phyloP scores from a whole-genome alignment of 23 tunicate genomes.

The Halocynthia aurantium region DNA sequence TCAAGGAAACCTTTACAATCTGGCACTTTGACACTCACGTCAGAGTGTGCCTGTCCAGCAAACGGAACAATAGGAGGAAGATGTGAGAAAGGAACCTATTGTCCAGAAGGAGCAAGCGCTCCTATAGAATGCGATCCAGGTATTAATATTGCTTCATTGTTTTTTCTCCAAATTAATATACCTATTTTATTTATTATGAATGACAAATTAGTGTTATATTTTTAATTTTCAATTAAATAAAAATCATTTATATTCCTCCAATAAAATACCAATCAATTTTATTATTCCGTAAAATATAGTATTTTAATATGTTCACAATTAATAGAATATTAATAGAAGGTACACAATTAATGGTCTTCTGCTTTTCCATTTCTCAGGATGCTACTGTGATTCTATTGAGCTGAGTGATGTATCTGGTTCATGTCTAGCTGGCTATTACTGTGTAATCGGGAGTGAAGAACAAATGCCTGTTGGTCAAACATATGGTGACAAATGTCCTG shows the following conservation, averaged over 20 bases:
- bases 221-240: background rate
- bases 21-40: constrained; percentile 18
- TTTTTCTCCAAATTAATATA: too few species aligned
- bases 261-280: too few species aligned
- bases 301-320: too few species aligned
- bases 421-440: constrained; percentile 79
- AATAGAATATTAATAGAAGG: too few species aligned
- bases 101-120: constrained; percentile 69
- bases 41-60: constrained; percentile 54
- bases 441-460: constrained; percentile 54
- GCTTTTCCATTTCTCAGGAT: constrained; percentile 33
- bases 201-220: background rate
- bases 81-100: constrained; percentile 70
- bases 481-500: constrained; percentile 66
- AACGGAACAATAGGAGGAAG: constrained; percentile 77
- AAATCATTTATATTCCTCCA: too few species aligned
- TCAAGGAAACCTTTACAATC: constrained; percentile 44
- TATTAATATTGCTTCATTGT: background rate
- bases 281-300: background rate
- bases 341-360: too few species aligned
- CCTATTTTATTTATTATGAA: background rate
- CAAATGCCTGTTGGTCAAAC: constrained; percentile 33
- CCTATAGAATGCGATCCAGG: constrained; percentile 82
- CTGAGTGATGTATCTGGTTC: constrained; percentile 52
- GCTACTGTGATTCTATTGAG: constrained; percentile 52